Conservation (phyloP, 35 echinoderm and acorn worm genomes). For the Diadema setosum region DNA sequence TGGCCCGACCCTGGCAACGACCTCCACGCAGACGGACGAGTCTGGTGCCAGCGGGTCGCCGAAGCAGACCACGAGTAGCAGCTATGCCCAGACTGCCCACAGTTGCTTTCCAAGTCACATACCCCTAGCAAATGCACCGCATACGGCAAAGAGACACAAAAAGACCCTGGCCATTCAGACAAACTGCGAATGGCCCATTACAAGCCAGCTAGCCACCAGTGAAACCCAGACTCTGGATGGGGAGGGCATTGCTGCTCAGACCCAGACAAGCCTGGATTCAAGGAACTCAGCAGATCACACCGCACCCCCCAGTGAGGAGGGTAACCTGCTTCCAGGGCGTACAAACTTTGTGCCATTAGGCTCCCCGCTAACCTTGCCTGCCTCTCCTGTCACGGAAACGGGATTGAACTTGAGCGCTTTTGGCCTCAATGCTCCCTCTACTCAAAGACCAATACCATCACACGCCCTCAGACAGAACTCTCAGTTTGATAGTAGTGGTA, state of each 20-base stretch:
- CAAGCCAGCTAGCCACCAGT: background rate
- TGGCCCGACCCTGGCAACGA: background rate
- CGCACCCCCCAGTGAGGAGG: background rate
- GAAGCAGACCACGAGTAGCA: background rate
- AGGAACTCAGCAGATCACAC: too few relatives aligned
- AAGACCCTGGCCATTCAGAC: background rate
- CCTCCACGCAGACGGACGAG: background rate
- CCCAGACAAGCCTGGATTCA: background rate
- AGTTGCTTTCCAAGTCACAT: background rate
- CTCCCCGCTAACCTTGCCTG: background rate
- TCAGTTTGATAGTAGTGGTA: background rate
- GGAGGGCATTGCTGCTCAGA: background rate
- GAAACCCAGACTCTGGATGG: background rate
- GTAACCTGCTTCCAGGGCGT: background rate
- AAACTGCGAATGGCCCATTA: background rate
- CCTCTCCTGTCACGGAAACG: background rate
- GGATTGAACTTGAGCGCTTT: background rate
- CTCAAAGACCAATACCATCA: background rate
- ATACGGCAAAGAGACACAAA: background rate
- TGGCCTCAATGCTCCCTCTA: background rate
- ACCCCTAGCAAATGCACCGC: background rate
- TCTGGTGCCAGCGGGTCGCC: background rate
- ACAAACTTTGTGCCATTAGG: background rate
- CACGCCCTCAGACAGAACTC: background rate
- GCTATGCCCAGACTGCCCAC: background rate